Base-by-base conservation (phyloP, 2,797 vertebrate species). In the Pachyuromys duprasi region DNA sequence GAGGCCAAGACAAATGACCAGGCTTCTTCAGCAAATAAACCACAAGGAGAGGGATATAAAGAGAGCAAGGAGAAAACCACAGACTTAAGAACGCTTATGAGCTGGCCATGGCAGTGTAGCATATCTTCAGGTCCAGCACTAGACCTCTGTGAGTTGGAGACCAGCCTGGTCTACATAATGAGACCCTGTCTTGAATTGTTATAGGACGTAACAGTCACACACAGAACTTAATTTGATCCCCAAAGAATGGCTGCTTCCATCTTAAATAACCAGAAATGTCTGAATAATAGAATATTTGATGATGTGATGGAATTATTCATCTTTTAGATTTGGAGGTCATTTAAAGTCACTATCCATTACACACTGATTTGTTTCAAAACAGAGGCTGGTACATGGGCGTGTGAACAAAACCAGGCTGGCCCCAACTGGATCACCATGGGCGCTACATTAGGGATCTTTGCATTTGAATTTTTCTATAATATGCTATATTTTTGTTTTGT, bases 401-500 rank as follows among this genome's bases (percentile, higher is more conserved):
- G 1, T 31, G 76, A 45, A 55, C 39, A 28, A n/a, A 90, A 55
- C 42, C 49, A 86, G 45, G 5, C 22, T 74, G 26, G 3, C 49
- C 33, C 26, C 69, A 33, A 45, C 4, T 14, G 49, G 78, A 82
- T 45, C 42, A 22, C 49, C 90, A 26, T 31, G 22, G 45, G 65
- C 95, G 17, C 9, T 45, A 12, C n/a, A 82, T 15, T 11, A 92
- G 14, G 24, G 67, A 42, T 86, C 72, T 63, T 86, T 79, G 86
- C 18, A 83, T 88, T 90, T 49, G 53, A 80, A 53, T 74, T 89
- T 90, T 95, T 69, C 45, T 86, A 20, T 83, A 86, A 92, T 65
- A 55, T 81, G 18, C 22, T 39, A n/a, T 39, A 39, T 14, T 14
- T 12, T 45, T 63, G 49, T 49, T 49, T 49, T 49, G 49, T 49